These are phyloP conservation scores for Zeugodacus cucurbitae DNA, from an alignment of 1,140 invertebrate species.

Conservation along the genomic window DNA sequence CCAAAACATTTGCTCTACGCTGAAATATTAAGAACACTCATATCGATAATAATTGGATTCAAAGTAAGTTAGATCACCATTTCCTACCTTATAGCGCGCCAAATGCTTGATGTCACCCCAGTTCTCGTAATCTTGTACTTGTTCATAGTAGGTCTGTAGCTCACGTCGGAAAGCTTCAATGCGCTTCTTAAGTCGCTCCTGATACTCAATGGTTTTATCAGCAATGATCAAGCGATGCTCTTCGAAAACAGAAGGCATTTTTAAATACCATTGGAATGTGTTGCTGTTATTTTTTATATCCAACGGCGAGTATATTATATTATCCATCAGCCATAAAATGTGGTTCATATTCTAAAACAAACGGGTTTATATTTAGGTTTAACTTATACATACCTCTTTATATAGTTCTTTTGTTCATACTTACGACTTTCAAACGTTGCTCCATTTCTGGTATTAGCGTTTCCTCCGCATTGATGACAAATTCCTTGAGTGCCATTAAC, in stretches of 20 bases:
- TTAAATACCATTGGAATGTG: slow-evolving; percentile 86
- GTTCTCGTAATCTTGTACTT: slow-evolving; percentile 87
- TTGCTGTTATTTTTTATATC: slow-evolving; percentile 89
- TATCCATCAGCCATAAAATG: slow-evolving; percentile 75
- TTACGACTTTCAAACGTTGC: slow-evolving; percentile 73
- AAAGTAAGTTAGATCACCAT: background rate
- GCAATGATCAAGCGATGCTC: slow-evolving; percentile 83
- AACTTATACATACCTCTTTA: background rate
- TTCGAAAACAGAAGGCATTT: slow-evolving; percentile 83
- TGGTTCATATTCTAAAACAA: slow-evolving; percentile 56
- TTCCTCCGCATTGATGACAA: slow-evolving; percentile 78
- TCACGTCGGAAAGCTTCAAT: slow-evolving; percentile 70
- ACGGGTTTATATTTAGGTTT: background rate
- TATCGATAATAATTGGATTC: background rate
- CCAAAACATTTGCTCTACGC: slow-evolving; percentile 79
- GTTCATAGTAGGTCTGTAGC: slow-evolving; percentile 80
- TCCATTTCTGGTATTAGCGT: slow-evolving; percentile 80
- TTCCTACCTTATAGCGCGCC: slow-evolving; percentile 77
- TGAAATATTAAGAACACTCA: background rate
- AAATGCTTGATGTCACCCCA: slow-evolving; percentile 91
- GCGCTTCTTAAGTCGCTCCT: slow-evolving; percentile 77
- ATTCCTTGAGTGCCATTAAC: slow-evolving; percentile 84
- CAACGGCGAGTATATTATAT: slow-evolving; percentile 78
- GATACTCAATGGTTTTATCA: slow-evolving; percentile 87
- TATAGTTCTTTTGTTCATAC: slow-evolving; percentile 48